Conservation (phyloP, 2,113 vertebrate genomes). For the Potamarius usumacintae region DNA sequence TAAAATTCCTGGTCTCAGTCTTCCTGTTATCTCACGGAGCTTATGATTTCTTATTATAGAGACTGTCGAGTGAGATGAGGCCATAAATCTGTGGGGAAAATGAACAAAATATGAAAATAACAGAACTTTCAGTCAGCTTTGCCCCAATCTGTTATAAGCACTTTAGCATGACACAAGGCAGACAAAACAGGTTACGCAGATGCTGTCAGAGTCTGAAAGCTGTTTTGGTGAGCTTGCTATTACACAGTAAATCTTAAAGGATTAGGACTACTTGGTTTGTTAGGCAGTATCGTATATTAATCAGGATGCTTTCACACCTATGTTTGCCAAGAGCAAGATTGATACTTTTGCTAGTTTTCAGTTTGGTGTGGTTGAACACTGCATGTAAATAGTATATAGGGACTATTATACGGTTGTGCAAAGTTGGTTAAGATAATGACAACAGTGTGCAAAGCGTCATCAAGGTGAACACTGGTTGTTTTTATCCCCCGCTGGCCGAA, state of each 20-base stretch:
- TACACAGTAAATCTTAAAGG: background rate
- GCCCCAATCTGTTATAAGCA: background rate
- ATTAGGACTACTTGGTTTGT: background rate
- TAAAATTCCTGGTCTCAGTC: background rate
- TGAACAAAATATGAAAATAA: background rate
- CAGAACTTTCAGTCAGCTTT: background rate
- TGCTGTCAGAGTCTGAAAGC: background rate
- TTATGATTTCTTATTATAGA: background rate
- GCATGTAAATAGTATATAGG: too few species aligned
- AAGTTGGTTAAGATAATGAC: too few species aligned
- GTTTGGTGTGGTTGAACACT: background rate
- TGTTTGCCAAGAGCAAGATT: background rate
- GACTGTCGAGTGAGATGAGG: background rate
- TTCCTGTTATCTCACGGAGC: background rate
- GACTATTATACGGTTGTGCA: too few species aligned
- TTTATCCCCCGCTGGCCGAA: too few species aligned
- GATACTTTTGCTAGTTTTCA: background rate
- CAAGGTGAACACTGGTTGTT: too few species aligned
- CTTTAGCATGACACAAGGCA: background rate
- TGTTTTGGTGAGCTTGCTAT: background rate
- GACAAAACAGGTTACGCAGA: too few species aligned
- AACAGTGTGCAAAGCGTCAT: too few species aligned
- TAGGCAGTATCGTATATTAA: background rate
- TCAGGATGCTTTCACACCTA: background rate
- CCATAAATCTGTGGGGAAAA: background rate